phyloP scores from a whole-genome alignment of 2,113 vertebrate species.

The Gyps fulvus region DNA sequence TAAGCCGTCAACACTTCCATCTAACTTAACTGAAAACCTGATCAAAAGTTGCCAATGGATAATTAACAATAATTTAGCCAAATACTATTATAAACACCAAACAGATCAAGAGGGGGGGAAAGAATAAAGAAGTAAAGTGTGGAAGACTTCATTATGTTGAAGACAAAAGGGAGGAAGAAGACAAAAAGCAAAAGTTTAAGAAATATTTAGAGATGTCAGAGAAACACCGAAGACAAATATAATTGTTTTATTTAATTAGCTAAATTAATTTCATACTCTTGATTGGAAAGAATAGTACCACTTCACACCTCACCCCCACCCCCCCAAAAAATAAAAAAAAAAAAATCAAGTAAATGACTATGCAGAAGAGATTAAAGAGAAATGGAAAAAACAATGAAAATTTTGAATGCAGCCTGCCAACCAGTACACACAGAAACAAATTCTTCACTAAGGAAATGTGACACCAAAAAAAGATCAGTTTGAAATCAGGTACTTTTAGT shows the following conservation, averaged over 20 bases:
- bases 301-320: background rate
- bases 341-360: background rate
- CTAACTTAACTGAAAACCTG: background rate
- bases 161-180: background rate
- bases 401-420: background rate
- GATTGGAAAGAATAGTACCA: background rate
- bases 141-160: background rate
- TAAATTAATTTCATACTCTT: slow-evolving; percentile 10
- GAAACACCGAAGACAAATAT: slow-evolving; percentile 22
- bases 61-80: background rate
- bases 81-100: background rate
- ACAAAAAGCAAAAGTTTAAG: background rate
- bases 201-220: background rate
- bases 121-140: background rate
- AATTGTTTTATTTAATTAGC: background rate
- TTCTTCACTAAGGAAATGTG: background rate
- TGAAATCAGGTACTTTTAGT: background rate
- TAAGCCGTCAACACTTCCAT: background rate
- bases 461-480: background rate
- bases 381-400: background rate
- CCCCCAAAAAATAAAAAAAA: background rate
- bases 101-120: background rate
- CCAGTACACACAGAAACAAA: background rate
- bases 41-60: background rate
- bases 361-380: background rate